phyloP scores from a whole-genome alignment of 1,140 invertebrate species.

The Helicoverpa zea region DNA sequence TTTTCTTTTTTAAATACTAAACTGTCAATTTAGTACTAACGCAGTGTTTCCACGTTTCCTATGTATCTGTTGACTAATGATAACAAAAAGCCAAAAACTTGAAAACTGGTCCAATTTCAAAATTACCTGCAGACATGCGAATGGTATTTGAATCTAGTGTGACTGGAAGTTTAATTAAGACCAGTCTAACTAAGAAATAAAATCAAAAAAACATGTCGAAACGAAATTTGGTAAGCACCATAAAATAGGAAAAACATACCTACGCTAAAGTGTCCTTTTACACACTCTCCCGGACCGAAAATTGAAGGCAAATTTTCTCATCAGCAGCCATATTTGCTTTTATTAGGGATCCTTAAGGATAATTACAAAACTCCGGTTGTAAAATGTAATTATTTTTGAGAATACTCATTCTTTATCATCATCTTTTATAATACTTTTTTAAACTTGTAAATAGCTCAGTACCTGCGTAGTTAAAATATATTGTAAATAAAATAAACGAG shows the following conservation, averaged over 20 bases:
- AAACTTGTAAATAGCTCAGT: too few species aligned
- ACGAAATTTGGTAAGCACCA: neutral
- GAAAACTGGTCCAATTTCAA: too few species aligned
- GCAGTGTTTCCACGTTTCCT: too few species aligned
- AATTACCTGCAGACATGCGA: too few species aligned
- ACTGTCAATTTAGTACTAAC: too few species aligned
- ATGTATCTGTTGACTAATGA: too few species aligned
- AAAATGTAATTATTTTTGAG: conserved; percentile 9
- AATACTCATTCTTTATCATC: too few species aligned
- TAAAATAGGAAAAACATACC: conserved; percentile 16
- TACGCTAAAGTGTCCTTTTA: neutral
- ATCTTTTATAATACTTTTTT: too few species aligned
- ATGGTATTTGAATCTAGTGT: neutral
- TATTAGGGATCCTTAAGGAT: conserved; percentile 34
- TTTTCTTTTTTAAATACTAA: neutral
- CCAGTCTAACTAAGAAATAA: too few species aligned
- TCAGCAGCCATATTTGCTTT: conserved; percentile 44
- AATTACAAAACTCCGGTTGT: conserved; percentile 38
- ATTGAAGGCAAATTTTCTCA: conserved; percentile 32
- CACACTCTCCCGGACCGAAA: conserved; percentile 18
- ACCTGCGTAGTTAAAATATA: too few species aligned
- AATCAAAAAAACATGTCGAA: neutral
- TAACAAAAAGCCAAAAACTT: neutral
- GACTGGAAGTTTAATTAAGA: too few species aligned
- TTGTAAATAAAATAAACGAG: too few species aligned